Evolutionary conservation across 1,140 invertebrate genomes (phyloP).

Genomic region (Leguminivora glycinivorella): DNA sequence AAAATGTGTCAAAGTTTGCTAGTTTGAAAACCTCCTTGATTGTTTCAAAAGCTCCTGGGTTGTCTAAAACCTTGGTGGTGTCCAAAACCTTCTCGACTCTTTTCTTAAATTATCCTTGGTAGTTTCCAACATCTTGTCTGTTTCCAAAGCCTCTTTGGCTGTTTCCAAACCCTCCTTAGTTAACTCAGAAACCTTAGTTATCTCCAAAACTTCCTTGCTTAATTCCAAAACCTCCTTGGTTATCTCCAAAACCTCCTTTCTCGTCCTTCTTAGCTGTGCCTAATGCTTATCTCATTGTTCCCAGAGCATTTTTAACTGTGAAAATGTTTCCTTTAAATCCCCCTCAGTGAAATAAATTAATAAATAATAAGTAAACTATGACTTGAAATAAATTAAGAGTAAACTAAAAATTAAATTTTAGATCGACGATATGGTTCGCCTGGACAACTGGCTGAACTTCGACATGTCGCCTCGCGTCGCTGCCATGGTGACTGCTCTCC

Average conservation of each 20-base stretch:
- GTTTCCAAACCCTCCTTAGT: conserved; percentile 37
- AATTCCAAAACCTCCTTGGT: conserved; percentile 2
- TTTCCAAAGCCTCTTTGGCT: conserved; percentile 9
- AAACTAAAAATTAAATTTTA: conserved; percentile 46
- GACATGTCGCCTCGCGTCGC: conserved; percentile 89
- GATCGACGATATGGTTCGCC: conserved; percentile 84
- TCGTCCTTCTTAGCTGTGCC: too few relatives aligned
- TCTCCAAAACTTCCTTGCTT: conserved; percentile 37
- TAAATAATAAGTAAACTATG: too few relatives aligned
- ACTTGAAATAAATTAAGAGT: conserved; percentile 29
- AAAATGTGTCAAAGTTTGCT: too few relatives aligned
- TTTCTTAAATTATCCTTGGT: too few relatives aligned
- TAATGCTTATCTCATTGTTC: too few relatives aligned
- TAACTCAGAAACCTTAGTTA: conserved; percentile 38
- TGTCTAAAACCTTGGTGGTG: neutral
- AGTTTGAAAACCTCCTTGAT: conserved; percentile 34
- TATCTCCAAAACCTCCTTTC: conserved; percentile 37
- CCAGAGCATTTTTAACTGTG: too few relatives aligned
- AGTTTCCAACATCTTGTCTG: too few relatives aligned
- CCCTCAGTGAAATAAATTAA: too few relatives aligned
- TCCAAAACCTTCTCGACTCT: conserved; percentile 39
- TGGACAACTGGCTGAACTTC: conserved; percentile 97
- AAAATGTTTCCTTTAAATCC: too few relatives aligned
- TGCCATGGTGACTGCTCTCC: conserved; percentile 89
- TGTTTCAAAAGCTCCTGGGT: conserved; percentile 19